A percentile compares a stretch with the other conserved stretches of the same genome.
phyloP scores from a whole-genome alignment of 2,888 invertebrate species.

The Chloromyia formosa region DNA sequence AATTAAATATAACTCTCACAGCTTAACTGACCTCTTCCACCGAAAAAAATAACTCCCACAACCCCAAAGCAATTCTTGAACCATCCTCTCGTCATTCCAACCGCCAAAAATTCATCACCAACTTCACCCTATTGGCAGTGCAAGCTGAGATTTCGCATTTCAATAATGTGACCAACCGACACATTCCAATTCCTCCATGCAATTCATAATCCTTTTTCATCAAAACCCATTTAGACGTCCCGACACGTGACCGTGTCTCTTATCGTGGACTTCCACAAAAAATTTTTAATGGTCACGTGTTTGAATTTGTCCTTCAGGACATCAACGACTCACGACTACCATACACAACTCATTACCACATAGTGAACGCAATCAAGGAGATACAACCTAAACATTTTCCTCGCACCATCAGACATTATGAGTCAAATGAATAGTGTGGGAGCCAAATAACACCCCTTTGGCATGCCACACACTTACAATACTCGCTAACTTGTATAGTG shows the following conservation, averaged over 20 bases:
- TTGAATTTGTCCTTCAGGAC: slow-evolving; percentile 37
- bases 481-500: too few species aligned
- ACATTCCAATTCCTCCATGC: not conserved
- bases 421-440: not conserved
- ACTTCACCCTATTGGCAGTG: too few species aligned
- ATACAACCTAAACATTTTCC: not conserved
- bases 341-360: slow-evolving; percentile 32
- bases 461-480: not conserved
- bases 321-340: not conserved
- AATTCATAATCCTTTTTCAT: slow-evolving; percentile 35
- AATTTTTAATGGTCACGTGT: slow-evolving; percentile 61
- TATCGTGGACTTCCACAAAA: slow-evolving; percentile 62
- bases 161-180: slow-evolving; percentile 2
- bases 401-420: too few species aligned
- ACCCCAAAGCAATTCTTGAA: too few species aligned
- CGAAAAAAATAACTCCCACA: too few species aligned
- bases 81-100: too few species aligned
- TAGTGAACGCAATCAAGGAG: not conserved
- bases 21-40: too few species aligned
- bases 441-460: not conserved
- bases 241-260: slow-evolving; percentile 59
- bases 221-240: slow-evolving; percentile 30
- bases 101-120: too few species aligned
- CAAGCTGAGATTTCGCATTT: slow-evolving; percentile 32
- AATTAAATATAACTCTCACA: too few species aligned